Base-by-base conservation (phyloP, 2,888 invertebrate species). In the Proisotoma minuta region DNA sequence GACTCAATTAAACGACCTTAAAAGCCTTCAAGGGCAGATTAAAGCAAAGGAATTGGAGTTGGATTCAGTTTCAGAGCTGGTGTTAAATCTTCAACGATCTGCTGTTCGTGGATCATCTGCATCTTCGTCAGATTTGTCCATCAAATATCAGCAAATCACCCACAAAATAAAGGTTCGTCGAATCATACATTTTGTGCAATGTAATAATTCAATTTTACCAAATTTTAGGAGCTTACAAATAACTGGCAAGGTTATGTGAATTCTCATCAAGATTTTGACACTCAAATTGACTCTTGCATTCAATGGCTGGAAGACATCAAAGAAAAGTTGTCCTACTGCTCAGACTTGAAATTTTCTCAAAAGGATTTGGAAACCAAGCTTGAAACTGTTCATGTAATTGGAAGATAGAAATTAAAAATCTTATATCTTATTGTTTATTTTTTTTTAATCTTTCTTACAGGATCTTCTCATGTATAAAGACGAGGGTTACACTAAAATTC, bases 201-300 rank as follows among this genome's bases (percentile, higher is more conserved):
- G n/a, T n/a, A n/a, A n/a, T n/a, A n/a, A n/a, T n/a, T n/a, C n/a
- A n/a, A n/a, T 53, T 20, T 28, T 23, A 23, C 22, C 23, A 23
- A 20, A 50, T 50, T 70, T 1, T 65, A 81, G 80, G 95, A 96
- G 75, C 79, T 94, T 24, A 89, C 90, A 26, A 84, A 85, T 57
- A 88, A 91, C 73, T 96, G 96, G 96, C 91, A 93, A 75, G 89
- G 91, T 69, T 94, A 92, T 77, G 93, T 91, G 0, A 85, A 84
- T 49, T 86, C 86, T 27, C 93, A 94, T 76, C 89, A 91, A 80
- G 91, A 93, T 75, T 92, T 92, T 75, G 86, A 91, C 57, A 87
- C 85, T 67, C 86, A 87, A 75, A 81, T 91, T 0, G 83, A 86
- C 0, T 89, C 91, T 75, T 91, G 89, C 66, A 84, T 84, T 3